A percentile compares a stretch with the other conserved stretches of the same genome.
phyloP scores from a whole-genome alignment of 2,797 vertebrate species.

The Caiman crocodilus region DNA sequence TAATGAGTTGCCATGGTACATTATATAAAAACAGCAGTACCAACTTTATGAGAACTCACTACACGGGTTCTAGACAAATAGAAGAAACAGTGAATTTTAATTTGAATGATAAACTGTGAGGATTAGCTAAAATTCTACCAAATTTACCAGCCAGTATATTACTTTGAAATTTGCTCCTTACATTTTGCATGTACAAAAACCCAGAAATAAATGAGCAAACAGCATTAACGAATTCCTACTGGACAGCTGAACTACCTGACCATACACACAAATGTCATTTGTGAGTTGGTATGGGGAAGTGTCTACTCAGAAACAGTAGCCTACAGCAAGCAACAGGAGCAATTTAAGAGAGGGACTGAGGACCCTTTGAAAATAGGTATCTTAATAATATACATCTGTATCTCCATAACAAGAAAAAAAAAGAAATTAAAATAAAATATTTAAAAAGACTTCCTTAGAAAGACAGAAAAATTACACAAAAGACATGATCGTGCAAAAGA shows the following conservation, averaged over 20 bases:
- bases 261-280: slow-evolving; percentile 7
- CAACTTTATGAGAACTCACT: slow-evolving; percentile 53
- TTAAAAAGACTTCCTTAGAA: accelerated
- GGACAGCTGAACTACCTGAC: slow-evolving; percentile 6
- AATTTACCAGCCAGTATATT: slow-evolving; percentile 35
- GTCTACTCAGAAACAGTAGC: slow-evolving; percentile 36
- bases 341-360: neutral
- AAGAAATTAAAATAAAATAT: accelerated
- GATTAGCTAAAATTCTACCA: neutral
- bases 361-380: neutral
- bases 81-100: slow-evolving; percentile 52
- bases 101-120: neutral
- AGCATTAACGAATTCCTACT: slow-evolving; percentile 35
- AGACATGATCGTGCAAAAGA: neutral
- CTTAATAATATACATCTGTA: neutral
- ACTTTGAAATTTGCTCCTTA: slow-evolving; percentile 54
- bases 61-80: slow-evolving; percentile 46
- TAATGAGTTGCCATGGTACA: neutral
- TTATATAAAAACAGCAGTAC: slow-evolving; percentile 52
- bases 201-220: slow-evolving; percentile 43
- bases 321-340: neutral
- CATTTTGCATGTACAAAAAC: slow-evolving; percentile 25
- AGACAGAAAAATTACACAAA: neutral
- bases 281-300: neutral
- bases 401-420: neutral